These are phyloP conservation scores for Anorthoa munda DNA, from an alignment of 2,888 invertebrate genomes.

Conservation along the genomic window DNA sequence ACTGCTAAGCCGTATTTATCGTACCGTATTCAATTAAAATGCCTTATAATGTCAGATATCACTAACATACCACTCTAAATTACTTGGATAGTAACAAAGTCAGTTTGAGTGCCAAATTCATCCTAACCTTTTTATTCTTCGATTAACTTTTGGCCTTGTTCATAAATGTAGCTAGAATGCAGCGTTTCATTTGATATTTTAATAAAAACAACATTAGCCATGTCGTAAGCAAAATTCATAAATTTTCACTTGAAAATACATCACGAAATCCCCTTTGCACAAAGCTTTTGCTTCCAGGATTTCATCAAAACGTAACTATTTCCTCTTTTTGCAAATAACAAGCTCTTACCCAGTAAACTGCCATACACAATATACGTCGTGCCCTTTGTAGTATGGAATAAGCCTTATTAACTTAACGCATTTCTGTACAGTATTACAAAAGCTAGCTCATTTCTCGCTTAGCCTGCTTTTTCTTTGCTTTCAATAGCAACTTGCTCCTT, in stretches of 20 bases:
- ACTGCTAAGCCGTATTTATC: not conserved
- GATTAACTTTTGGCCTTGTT: not conserved
- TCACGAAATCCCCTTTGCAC: conserved; percentile 16
- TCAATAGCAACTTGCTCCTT: conserved; percentile 38
- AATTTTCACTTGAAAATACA: conserved; percentile 22
- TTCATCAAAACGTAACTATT: conserved; percentile 55
- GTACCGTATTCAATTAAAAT: too few species aligned
- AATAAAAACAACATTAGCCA: conserved; percentile 12
- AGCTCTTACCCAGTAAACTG: conserved; percentile 62
- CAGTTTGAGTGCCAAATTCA: not conserved
- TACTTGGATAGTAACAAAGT: not conserved
- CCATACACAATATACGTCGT: conserved; percentile 60
- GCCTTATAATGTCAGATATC: too few species aligned
- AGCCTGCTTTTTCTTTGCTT: conserved; percentile 36
- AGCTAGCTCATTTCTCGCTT: conserved; percentile 51
- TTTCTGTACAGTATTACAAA: conserved; percentile 43
- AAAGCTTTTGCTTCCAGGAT: conserved; percentile 31
- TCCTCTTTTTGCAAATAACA: conserved; percentile 63
- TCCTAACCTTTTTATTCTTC: not conserved
- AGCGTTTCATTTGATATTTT: not conserved
- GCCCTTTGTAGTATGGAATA: conserved; percentile 63
- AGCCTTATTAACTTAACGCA: conserved; percentile 65
- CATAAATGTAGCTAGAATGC: not conserved
- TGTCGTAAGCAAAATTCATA: conserved; percentile 5
- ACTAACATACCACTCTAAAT: not conserved